Evolutionary conservation across 2,888 invertebrate species (phyloP), one percentile per base, ranked within the genome.

Genomic region (Punctoribates punctum): DNA sequence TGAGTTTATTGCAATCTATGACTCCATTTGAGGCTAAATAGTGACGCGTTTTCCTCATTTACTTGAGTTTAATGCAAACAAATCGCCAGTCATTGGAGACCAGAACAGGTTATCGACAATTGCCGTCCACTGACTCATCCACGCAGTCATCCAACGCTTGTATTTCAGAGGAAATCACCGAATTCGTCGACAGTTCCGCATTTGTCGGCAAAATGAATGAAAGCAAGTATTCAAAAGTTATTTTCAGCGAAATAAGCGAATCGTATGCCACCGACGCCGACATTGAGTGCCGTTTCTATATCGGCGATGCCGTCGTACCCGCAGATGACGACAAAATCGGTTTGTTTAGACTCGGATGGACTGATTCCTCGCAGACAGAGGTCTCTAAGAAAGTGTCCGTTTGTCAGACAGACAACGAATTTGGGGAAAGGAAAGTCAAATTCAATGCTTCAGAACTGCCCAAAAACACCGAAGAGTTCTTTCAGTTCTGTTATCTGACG

Each of bases 401-500:
- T 1, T 73, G 73, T 27, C 23, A 46, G 51, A 46, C 46, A 8
- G 27, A 73, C 25, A 27, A 46, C 25, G 73, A 73, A 4, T 48
- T 48, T 20, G 73, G 73, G 5, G 73, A 73, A 27, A 23, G 17
- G 51, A 73, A 42, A 20, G 42, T 73, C 1, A 23, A 17, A 5
- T 73, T 73, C 34, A 6, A 4, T 5, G 46, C 73, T 9, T 23
- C 48, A 27, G 15, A 25, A 15, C 25, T 73, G 20, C 48, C 73
- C 42, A 51, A 73, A n/a, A 5, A 5, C 27, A n/a, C 11, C 15
- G 73, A 73, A 2, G 73, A 73, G 73, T 73, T 73, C 42, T 76
- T 38, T 34, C 76, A 76, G 57, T 76, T 76, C 42, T 60, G 62
- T 25, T 76, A 76, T 65, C 27, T 75, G n/a, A 60, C 48, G n/a